Evolutionary conservation across 2,113 vertebrate genomes (phyloP).

Genomic region (Clarias gariepinus): DNA sequence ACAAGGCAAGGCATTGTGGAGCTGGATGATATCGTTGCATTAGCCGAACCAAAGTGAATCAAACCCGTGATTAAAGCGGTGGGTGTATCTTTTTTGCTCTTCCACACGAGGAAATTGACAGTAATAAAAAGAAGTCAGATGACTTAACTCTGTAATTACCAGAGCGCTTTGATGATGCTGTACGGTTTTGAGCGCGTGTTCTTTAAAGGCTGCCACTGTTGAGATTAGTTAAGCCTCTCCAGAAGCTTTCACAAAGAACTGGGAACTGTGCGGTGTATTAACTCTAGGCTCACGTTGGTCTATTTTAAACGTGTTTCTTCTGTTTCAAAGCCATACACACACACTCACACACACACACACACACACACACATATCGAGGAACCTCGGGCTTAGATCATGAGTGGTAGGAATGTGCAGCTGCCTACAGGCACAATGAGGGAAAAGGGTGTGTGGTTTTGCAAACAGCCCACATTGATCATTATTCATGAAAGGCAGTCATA

Average conservation of each 20-base stretch:
- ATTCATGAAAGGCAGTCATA: slow-evolving; percentile 59
- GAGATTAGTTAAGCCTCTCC: slow-evolving; percentile 41
- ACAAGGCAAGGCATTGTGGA: slow-evolving; percentile 51
- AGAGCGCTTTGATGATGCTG: slow-evolving; percentile 66
- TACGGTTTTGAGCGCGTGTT: slow-evolving; percentile 36
- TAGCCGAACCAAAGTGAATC: slow-evolving; percentile 82
- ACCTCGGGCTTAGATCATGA: slow-evolving; percentile 59
- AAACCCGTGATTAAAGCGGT: slow-evolving; percentile 86
- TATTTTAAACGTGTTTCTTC: slow-evolving; percentile 38
- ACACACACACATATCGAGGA: slow-evolving; percentile 29
- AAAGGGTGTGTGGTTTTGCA: slow-evolving; percentile 54
- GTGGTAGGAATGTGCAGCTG: slow-evolving; percentile 62
- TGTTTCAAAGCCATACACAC: slow-evolving; percentile 20
- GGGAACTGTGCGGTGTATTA: slow-evolving; percentile 26
- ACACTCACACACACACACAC: slow-evolving; percentile 28
- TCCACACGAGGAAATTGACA: slow-evolving; percentile 87
- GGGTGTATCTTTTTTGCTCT: slow-evolving; percentile 76
- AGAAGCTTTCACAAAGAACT: slow-evolving; percentile 18
- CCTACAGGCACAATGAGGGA: slow-evolving; percentile 58
- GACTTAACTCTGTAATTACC: slow-evolving; percentile 82
- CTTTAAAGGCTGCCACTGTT: slow-evolving; percentile 42
- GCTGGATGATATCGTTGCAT: slow-evolving; percentile 81
- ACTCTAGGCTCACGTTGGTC: slow-evolving; percentile 30
- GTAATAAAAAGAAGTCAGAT: slow-evolving; percentile 86
- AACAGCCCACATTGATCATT: slow-evolving; percentile 62